Base-by-base conservation (phyloP, 2,113 vertebrate species). In the Anarhynchus alexandrinus region DNA sequence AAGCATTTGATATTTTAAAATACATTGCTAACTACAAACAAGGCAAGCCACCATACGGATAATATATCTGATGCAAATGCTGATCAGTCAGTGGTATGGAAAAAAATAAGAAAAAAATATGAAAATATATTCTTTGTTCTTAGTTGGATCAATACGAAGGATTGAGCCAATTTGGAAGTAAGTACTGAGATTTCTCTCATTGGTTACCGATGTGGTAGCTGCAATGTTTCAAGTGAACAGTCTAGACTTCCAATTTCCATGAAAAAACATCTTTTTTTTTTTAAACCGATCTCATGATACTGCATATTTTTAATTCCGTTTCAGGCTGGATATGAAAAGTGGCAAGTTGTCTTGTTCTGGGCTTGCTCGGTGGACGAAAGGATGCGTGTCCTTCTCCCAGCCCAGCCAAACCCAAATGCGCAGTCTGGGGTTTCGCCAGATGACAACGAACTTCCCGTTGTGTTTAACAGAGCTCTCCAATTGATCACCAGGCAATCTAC, bases 381-480 rank as follows among this genome's bases (percentile, higher is more conserved):
- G 29, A 58, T 20, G 54, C 6, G 29, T 58, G 6, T 47, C 67
- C 55, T 45, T 88, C 70, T 95, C 65, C 72, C 58, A 90, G 71
- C 73, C 77, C 27, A 84, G 88, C 61, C 82, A 94, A 89, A 88
- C 86, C 86, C 95, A 94, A 95, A 95, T 79, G 55, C 69, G 55
- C 49, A 72, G 17, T 49, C 83, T 97, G 97, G 88, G 87, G 26
- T 95, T 86, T 57, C 10, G 73, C 96, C 97, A 97, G 82, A 77
- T 25, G 51, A 88, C 54, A 87, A 74, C 59, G 78, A 96, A 95
- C 86, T 88, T 76, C 51, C 51, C 32, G 2, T 17, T 59, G 83
- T 88, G 89, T 94, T 97, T 88, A 92, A 87, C 64, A 78, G 32
- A 96, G 69, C 71, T 96, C 79, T 96, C 71, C 88, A 91, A 81